Conservation (phyloP, 2,113 vertebrate species). For the Furnarius figulus region DNA sequence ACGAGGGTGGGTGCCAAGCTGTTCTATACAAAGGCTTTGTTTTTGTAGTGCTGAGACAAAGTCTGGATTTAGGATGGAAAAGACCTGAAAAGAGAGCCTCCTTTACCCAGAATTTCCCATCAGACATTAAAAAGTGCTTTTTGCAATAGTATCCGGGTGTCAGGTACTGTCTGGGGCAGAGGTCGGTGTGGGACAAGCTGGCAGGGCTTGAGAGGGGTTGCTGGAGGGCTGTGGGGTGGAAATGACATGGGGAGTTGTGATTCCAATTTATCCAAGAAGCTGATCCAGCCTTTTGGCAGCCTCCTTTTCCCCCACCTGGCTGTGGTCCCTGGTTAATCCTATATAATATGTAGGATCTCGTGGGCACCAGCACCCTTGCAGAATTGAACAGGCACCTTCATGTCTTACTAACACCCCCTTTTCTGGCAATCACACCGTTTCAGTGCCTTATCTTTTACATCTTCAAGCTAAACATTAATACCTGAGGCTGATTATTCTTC, state of each 20-base stretch:
- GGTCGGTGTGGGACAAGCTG: neutral
- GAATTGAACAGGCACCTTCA: neutral
- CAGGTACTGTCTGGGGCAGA: neutral
- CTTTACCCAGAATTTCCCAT: neutral
- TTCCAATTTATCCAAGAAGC: neutral
- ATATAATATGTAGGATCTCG: rapidly evolving
- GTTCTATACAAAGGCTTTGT: neutral
- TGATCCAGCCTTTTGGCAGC: rapidly evolving
- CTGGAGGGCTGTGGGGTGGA: neutral
- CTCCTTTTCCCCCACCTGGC: rapidly evolving
- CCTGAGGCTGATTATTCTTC: constrained; percentile 59
- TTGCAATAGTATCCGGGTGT: neutral
- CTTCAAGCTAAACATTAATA: constrained; percentile 62
- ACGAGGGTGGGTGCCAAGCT: neutral
- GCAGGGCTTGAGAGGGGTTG: neutral
- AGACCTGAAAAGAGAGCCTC: neutral
- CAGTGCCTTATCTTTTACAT: constrained; percentile 24
- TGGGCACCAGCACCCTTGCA: neutral
- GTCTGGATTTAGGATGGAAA: neutral
- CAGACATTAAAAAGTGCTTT: neutral
- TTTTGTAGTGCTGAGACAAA: neutral
- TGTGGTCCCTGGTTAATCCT: rapidly evolving
- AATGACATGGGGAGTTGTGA: neutral
- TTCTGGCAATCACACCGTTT: neutral
- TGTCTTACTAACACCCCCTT: neutral